Evolutionary conservation across 2,113 vertebrate species (phyloP).

Genomic region (Rhynchomys soricoides): DNA sequence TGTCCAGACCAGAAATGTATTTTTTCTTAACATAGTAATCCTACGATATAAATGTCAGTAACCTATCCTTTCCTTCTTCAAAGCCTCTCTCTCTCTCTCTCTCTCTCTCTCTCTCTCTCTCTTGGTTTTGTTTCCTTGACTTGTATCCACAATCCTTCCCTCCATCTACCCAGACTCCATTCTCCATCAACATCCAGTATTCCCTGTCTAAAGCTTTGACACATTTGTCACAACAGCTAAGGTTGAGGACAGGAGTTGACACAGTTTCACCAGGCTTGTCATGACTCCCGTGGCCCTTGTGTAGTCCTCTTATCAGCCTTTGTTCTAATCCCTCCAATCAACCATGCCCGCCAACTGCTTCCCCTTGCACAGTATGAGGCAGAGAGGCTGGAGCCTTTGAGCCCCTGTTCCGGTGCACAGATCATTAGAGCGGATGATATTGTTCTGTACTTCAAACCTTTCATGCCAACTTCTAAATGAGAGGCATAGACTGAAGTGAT

Average conservation of each 20-base stretch:
- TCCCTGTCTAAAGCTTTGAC: constrained; percentile 73
- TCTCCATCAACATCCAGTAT: constrained; percentile 56
- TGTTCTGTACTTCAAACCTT: constrained; percentile 76
- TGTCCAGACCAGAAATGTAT: constrained; percentile 1
- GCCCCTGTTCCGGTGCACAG: constrained; percentile 56
- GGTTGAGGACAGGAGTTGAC: constrained; percentile 71
- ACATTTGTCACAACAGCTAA: constrained; percentile 79
- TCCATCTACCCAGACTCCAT: constrained; percentile 54
- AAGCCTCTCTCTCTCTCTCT: neutral
- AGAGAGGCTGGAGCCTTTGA: constrained; percentile 73
- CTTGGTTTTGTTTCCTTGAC: constrained; percentile 12
- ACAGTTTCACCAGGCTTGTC: constrained; percentile 69
- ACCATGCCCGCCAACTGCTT: constrained; percentile 43
- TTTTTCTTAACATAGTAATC: constrained; percentile 9
- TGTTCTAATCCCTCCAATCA: constrained; percentile 73
- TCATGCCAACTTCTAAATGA: constrained; percentile 72
- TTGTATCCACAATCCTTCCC: constrained; percentile 23
- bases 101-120: neutral
- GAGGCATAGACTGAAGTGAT: constrained; percentile 51
- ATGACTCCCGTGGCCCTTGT: constrained; percentile 63
- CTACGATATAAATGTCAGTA: neutral
- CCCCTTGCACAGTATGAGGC: constrained; percentile 73
- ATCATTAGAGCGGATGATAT: constrained; percentile 74
- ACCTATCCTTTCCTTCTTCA: constrained; percentile 27
- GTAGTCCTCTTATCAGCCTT: constrained; percentile 73